phyloP scores from a whole-genome alignment of 2,888 invertebrate genomes.

The Myopa tessellatipennis region DNA sequence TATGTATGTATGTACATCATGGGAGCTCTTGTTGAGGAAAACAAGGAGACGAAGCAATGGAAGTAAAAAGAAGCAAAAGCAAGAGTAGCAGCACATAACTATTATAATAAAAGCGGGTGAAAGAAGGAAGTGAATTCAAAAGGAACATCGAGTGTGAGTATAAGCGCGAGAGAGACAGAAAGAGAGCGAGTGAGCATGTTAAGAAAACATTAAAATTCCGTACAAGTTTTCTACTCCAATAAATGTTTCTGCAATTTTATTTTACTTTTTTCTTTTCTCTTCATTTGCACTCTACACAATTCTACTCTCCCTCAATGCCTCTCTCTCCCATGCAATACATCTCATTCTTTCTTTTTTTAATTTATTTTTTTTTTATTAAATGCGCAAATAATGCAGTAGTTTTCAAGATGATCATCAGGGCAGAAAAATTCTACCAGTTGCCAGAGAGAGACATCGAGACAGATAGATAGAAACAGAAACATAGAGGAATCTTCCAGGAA shows the following conservation, averaged over 20 bases:
- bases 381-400: slow-evolving; percentile 9
- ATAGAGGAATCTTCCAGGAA: background rate
- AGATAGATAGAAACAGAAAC: background rate
- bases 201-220: slow-evolving; percentile 17
- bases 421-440: background rate
- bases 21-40: background rate
- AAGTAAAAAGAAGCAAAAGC: background rate
- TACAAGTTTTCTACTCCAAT: slow-evolving; percentile 35
- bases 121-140: background rate
- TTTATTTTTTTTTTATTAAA: background rate
- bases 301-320: background rate
- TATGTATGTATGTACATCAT: too few relatives aligned
- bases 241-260: slow-evolving; percentile 10
- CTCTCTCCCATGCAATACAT: background rate
- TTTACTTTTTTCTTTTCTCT: background rate
- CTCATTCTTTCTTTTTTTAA: background rate
- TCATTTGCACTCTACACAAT: background rate
- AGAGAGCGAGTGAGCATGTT: background rate
- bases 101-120: background rate
- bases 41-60: background rate
- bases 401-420: background rate
- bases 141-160: background rate
- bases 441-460: background rate
- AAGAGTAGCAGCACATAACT: too few relatives aligned
- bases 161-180: background rate